Conservation (phyloP, 2,888 invertebrate genomes). For the Parnassius apollo region DNA sequence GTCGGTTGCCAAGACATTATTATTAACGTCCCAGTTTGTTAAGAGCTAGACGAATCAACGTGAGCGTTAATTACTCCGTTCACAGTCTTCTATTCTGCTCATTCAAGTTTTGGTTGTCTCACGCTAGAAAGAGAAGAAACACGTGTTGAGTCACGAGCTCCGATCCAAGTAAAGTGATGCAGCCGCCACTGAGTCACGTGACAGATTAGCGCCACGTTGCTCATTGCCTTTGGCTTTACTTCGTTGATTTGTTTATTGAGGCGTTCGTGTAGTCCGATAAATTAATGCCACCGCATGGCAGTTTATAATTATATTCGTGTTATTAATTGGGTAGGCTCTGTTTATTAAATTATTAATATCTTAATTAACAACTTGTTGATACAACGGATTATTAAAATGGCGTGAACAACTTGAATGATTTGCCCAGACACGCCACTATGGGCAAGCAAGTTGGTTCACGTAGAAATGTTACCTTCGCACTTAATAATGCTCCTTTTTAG, state of each 20-base stretch:
- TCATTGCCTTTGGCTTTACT: conserved; percentile 26
- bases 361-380: conserved; percentile 27
- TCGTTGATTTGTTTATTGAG: conserved; percentile 23
- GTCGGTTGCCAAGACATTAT: not conserved
- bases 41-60: conserved; percentile 6
- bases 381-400: conserved; percentile 12
- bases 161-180: conserved; percentile 52
- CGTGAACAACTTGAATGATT: not conserved
- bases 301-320: conserved; percentile 20
- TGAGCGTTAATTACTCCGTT: conserved; percentile 12
- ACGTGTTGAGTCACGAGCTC: conserved; percentile 37
- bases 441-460: too few relatives aligned
- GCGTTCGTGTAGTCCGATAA: conserved; percentile 18
- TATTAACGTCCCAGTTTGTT: not conserved
- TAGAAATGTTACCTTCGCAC: too few relatives aligned
- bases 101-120: conserved; percentile 6
- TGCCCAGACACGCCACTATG: too few relatives aligned
- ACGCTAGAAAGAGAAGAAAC: conserved; percentile 30
- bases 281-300: conserved; percentile 26
- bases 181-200: conserved; percentile 64
- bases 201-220: conserved; percentile 39
- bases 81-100: conserved; percentile 21
- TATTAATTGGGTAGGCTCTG: conserved; percentile 16
- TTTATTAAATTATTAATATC: conserved; percentile 19
- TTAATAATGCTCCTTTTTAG: too few relatives aligned